phyloP scores from a whole-genome alignment of 2,888 invertebrate species.

The Lobophora halterata region DNA sequence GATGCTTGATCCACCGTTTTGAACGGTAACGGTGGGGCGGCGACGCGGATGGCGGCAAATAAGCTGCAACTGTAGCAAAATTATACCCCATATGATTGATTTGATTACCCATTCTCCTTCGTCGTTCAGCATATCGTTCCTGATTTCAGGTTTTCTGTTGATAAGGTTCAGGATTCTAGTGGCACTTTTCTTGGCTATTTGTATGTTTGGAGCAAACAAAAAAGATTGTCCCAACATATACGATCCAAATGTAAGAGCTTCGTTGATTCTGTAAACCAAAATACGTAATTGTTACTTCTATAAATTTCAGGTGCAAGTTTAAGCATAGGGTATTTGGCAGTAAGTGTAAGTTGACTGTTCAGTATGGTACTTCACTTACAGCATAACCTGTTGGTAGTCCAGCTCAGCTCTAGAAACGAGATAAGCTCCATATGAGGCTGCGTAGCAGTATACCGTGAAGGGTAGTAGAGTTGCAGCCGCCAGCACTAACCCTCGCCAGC shows the following conservation, averaged over 20 bases:
- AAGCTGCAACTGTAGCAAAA: too few relatives aligned
- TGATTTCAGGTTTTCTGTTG: constrained; percentile 56
- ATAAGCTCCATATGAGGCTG: constrained; percentile 85
- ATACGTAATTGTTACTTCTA: too few relatives aligned
- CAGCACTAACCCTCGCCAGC: constrained; percentile 81
- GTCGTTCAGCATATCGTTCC: constrained; percentile 57
- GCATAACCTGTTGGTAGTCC: constrained; percentile 83
- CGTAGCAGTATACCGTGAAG: constrained; percentile 84
- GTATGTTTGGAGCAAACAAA: constrained; percentile 88
- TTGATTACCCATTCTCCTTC: constrained; percentile 60
- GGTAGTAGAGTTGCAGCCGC: constrained; percentile 77
- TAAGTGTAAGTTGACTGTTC: too few relatives aligned
- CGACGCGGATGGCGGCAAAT: too few relatives aligned
- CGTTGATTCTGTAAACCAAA: constrained; percentile 80
- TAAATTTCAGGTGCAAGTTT: too few relatives aligned
- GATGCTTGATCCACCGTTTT: too few relatives aligned
- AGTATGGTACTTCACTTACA: too few relatives aligned
- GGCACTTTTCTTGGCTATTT: constrained; percentile 81
- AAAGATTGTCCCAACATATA: constrained; percentile 90
- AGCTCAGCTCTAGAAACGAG: constrained; percentile 82
- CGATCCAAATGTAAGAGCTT: constrained; percentile 88
- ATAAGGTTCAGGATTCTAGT: constrained; percentile 61
- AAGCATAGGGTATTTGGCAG: too few relatives aligned
- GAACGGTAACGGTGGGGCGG: too few relatives aligned
- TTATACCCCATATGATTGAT: too few relatives aligned